Percentiles rank a stretch among this genome's conserved stretches.
phyloP scores from a whole-genome alignment of 2,888 invertebrate genomes.

The Oscheius sp. region DNA sequence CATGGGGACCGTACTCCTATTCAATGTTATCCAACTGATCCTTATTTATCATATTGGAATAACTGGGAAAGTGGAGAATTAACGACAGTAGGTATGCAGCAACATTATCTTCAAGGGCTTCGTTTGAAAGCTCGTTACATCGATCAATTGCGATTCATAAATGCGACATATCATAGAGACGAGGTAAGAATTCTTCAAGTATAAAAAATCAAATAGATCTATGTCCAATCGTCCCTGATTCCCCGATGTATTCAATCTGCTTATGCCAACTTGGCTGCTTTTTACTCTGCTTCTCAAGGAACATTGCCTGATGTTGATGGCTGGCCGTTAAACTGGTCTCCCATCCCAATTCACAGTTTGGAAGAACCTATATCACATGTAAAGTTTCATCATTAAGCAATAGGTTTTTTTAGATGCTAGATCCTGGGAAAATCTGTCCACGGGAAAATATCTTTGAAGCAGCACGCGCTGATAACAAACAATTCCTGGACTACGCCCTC shows the following conservation, averaged over 20 bases:
- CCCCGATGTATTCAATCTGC: slow-evolving; percentile 32
- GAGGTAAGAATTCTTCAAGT: too few relatives aligned
- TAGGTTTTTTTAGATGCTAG: slow-evolving; percentile 25
- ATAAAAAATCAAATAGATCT: slow-evolving; percentile 27
- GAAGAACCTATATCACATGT: slow-evolving; percentile 20
- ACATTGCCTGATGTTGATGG: slow-evolving; percentile 21
- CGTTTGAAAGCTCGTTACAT: slow-evolving; percentile 31
- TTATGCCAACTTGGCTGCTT: slow-evolving; percentile 28
- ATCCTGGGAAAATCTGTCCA: slow-evolving; percentile 22
- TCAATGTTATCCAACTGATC: slow-evolving; percentile 30
- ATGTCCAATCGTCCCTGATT: slow-evolving; percentile 8
- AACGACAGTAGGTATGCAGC: slow-evolving; percentile 30
- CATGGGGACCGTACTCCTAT: slow-evolving; percentile 34
- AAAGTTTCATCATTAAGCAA: neutral
- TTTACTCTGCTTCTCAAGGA: slow-evolving; percentile 13
- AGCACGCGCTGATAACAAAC: slow-evolving; percentile 12
- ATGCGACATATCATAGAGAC: slow-evolving; percentile 22
- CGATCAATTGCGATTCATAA: slow-evolving; percentile 25
- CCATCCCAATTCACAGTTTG: slow-evolving; percentile 28
- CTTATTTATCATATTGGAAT: slow-evolving; percentile 20
- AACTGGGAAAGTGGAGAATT: slow-evolving; percentile 17
- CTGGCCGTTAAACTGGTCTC: slow-evolving; percentile 30
- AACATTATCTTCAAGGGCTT: slow-evolving; percentile 29
- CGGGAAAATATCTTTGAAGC: slow-evolving; percentile 4
- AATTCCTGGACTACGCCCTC: slow-evolving; percentile 18